A percentile compares a stretch with the other conserved stretches of the same genome.
Evolutionary conservation across 2,888 invertebrate genomes (phyloP).

Genomic region (Andrena marginata): DNA sequence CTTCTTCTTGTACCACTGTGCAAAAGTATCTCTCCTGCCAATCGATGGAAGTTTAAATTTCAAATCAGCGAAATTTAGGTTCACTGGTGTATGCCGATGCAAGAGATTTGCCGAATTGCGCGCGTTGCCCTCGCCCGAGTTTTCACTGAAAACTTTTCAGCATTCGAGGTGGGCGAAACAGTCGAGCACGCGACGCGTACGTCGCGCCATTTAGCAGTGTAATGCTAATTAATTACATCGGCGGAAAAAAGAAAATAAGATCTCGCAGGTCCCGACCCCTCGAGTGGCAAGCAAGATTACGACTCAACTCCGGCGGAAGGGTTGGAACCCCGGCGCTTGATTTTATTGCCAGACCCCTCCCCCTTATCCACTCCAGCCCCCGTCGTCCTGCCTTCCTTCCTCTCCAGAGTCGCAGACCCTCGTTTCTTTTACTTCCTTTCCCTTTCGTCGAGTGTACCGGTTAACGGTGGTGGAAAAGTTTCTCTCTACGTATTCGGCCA

Average conservation of each 20-base stretch:
- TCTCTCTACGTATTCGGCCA: slow-evolving; percentile 63
- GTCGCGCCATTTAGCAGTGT: slow-evolving; percentile 70
- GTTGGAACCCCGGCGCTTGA: slow-evolving; percentile 81
- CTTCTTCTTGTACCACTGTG: too few relatives aligned
- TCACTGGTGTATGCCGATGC: background rate
- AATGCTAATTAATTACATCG: slow-evolving; percentile 78
- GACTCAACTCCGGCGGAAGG: slow-evolving; percentile 78
- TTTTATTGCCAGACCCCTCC: slow-evolving; percentile 80
- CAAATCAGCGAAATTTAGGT: background rate
- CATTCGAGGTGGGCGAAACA: background rate
- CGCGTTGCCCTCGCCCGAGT: background rate
- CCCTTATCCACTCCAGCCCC: slow-evolving; percentile 51
- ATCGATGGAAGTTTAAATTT: too few relatives aligned
- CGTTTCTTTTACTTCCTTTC: slow-evolving; percentile 72
- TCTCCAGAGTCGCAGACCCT: slow-evolving; percentile 52
- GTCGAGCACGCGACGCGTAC: slow-evolving; percentile 32
- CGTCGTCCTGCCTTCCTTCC: slow-evolving; percentile 56
- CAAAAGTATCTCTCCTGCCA: too few relatives aligned
- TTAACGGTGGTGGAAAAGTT: slow-evolving; percentile 63
- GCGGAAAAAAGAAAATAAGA: slow-evolving; percentile 80
- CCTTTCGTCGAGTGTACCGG: slow-evolving; percentile 58
- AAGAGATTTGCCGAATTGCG: background rate
- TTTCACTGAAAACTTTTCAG: too few relatives aligned
- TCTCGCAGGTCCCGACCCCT: slow-evolving; percentile 73
- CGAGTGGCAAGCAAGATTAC: slow-evolving; percentile 77